Evolutionary conservation across 2,113 vertebrate genomes (phyloP).

Genomic region (Telmatochromis brichardi): DNA sequence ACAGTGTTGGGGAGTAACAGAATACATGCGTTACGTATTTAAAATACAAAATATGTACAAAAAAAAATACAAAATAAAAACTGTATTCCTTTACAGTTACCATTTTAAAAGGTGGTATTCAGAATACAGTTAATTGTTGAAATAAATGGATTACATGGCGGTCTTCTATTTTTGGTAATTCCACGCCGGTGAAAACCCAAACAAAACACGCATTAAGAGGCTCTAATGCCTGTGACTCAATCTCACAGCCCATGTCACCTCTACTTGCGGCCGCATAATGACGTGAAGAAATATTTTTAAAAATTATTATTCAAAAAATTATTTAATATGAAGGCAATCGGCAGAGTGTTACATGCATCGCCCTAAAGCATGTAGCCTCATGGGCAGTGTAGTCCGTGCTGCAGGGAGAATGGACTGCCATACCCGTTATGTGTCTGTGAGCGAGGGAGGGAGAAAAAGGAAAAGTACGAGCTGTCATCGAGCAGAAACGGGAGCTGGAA

Average conservation of each 20-base stretch:
- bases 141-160: background rate
- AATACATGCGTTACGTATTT: background rate
- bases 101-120: background rate
- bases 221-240: background rate
- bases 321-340: background rate
- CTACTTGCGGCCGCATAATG: background rate
- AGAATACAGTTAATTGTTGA: background rate
- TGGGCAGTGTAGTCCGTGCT: background rate
- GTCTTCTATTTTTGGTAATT: background rate
- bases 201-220: background rate
- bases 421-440: background rate
- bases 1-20: background rate
- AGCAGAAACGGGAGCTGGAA: background rate
- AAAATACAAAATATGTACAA: background rate
- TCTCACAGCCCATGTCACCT: background rate
- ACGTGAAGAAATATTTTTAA: background rate
- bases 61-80: background rate
- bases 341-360: background rate
- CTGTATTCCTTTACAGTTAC: background rate
- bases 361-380: background rate
- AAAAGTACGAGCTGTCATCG: accelerated
- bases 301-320: background rate
- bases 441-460: background rate
- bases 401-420: background rate
- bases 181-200: accelerated